phyloP scores from a whole-genome alignment of 2,113 vertebrate species.

The Ctenomys sociabilis region DNA sequence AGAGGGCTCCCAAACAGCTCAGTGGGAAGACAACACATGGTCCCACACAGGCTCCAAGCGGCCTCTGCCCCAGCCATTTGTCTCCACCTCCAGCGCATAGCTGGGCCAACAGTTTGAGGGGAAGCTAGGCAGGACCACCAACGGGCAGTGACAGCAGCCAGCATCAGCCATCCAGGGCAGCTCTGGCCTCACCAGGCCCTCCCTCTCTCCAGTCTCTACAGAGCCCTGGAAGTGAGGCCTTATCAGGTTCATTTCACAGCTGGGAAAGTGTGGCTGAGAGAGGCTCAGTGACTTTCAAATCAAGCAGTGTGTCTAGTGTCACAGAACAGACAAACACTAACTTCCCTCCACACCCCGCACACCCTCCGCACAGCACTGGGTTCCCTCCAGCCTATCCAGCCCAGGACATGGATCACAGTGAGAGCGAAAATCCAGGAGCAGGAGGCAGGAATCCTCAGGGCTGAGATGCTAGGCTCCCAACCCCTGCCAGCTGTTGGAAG shows the following conservation, averaged over 20 bases:
- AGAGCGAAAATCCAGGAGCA: not conserved
- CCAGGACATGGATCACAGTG: not conserved
- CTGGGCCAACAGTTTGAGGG: no score
- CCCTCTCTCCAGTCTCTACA: not conserved
- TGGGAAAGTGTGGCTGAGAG: not conserved
- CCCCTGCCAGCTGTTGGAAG: not conserved
- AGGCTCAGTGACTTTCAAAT: not conserved
- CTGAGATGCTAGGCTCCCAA: not conserved
- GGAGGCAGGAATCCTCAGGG: not conserved
- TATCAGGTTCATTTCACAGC: not conserved
- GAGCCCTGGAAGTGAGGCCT: not conserved
- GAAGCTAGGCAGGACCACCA: accelerated
- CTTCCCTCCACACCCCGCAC: not conserved
- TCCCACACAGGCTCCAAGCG: accelerated
- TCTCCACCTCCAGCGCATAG: not conserved
- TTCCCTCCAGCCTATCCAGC: not conserved
- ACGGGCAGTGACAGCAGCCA: accelerated
- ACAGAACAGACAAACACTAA: not conserved
- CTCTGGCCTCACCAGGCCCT: not conserved
- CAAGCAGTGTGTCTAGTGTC: not conserved
- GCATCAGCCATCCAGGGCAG: not conserved
- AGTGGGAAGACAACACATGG: not conserved
- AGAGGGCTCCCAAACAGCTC: not conserved
- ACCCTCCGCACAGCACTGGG: not conserved
- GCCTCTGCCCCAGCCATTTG: not conserved